Conservation (phyloP, 2,888 invertebrate species). For the Amblyjoppa proteus region DNA sequence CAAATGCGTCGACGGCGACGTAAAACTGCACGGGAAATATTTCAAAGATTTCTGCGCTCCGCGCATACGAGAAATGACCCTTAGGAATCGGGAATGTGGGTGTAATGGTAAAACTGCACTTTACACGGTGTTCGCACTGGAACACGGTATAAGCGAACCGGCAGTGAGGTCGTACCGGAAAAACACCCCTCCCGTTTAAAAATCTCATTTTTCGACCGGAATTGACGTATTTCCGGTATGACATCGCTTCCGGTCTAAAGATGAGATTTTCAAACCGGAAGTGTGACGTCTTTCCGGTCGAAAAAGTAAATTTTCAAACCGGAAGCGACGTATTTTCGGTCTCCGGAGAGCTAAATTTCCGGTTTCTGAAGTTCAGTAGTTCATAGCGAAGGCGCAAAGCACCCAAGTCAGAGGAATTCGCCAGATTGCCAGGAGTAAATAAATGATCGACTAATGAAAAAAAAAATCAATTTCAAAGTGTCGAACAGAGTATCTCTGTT, state of each 20-base stretch:
- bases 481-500: neutral
- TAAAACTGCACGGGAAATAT: slow-evolving; percentile 18
- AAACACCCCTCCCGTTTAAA: too few species aligned
- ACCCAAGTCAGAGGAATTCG: too few species aligned
- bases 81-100: neutral
- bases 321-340: too few species aligned
- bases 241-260: too few species aligned
- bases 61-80: neutral
- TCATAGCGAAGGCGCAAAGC: neutral
- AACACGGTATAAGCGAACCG: too few species aligned
- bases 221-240: too few species aligned
- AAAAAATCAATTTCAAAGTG: neutral
- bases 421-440: neutral
- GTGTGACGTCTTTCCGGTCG: too few species aligned
- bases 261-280: too few species aligned
- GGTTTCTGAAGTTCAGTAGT: too few species aligned
- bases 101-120: neutral
- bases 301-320: too few species aligned
- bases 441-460: neutral
- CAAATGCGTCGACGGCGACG: slow-evolving; percentile 24
- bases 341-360: too few species aligned
- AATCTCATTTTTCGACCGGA: too few species aligned
- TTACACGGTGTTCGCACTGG: neutral
- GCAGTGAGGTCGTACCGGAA: neutral
- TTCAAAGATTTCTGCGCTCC: slow-evolving; percentile 6